Percentiles rank a stretch among this genome's conserved stretches.
These are phyloP conservation scores for Holothuria scabra DNA, from an alignment of 53 echinoderm and acorn worm genomes.

Conservation along the genomic window DNA sequence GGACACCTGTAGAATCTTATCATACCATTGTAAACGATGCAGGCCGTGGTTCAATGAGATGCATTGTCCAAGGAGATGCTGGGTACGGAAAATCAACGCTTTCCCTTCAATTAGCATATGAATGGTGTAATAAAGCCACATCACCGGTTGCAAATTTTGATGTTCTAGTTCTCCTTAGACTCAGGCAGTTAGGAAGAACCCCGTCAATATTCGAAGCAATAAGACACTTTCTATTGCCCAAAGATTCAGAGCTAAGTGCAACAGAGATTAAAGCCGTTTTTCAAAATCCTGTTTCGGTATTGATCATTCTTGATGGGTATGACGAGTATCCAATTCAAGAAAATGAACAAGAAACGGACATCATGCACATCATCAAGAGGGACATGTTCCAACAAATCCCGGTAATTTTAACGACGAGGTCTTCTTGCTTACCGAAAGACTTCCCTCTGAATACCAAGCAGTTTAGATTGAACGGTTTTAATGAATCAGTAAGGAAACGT, in stretches of 20 bases:
- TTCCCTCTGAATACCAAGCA: neutral
- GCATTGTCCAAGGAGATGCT: conserved; percentile 3
- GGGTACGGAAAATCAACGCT: conserved; percentile 27
- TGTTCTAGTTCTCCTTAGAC: neutral
- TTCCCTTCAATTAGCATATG: conserved; percentile 11
- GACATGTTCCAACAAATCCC: neutral
- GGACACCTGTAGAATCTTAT: neutral
- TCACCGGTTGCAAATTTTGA: neutral
- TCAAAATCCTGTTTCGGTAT: neutral
- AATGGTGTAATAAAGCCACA: neutral
- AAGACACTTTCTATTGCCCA: neutral
- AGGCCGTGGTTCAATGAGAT: neutral
- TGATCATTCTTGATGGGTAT: conserved; percentile 26
- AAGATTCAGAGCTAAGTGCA: neutral
- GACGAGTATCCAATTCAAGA: neutral
- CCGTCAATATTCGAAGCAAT: neutral
- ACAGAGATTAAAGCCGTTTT: neutral
- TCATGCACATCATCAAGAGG: neutral
- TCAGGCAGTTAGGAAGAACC: neutral
- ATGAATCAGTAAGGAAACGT: neutral
- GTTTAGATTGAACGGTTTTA: neutral
- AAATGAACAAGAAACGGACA: conserved; percentile 2
- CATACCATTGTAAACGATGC: neutral
- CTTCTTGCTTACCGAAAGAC: neutral
- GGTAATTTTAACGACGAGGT: conserved; percentile 12